Conservation (phyloP, 2,113 vertebrate genomes). For the Sceloporus tristichus region DNA sequence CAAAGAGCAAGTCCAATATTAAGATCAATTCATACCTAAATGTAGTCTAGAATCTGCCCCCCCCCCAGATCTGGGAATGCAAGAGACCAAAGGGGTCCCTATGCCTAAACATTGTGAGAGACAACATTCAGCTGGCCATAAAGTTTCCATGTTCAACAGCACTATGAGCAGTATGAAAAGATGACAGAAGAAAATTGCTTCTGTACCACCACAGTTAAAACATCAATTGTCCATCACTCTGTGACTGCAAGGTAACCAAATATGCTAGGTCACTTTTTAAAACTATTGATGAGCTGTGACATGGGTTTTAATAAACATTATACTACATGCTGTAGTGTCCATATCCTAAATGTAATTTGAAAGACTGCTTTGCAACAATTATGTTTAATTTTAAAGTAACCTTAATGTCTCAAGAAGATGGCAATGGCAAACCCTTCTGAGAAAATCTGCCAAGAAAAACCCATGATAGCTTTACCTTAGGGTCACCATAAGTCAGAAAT, state of each 20-base stretch:
- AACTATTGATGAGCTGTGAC: too few relatives aligned
- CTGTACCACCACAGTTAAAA: not conserved
- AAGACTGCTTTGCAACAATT: too few relatives aligned
- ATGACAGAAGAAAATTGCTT: not conserved
- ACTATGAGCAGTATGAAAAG: not conserved
- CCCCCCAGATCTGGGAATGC: not conserved
- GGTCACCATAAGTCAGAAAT: too few relatives aligned
- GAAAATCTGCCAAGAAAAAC: too few relatives aligned
- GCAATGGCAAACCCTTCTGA: too few relatives aligned
- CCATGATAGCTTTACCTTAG: too few relatives aligned
- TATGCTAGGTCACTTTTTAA: too few relatives aligned
- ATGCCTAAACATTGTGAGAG: not conserved
- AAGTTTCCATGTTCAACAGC: not conserved
- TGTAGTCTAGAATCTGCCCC: not conserved
- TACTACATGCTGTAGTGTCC: too few relatives aligned
- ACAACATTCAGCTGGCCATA: not conserved
- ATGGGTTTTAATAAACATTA: too few relatives aligned
- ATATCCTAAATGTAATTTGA: too few relatives aligned
- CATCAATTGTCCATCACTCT: not conserved
- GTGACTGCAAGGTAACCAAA: not conserved
- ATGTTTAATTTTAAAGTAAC: too few relatives aligned
- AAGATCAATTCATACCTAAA: not conserved
- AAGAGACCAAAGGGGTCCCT: not conserved
- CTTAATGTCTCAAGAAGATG: too few relatives aligned
- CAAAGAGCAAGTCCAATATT: constrained; percentile 3